Evolutionary conservation across 2,888 invertebrate genomes (phyloP).

Genomic region (Hermodice carunculata): DNA sequence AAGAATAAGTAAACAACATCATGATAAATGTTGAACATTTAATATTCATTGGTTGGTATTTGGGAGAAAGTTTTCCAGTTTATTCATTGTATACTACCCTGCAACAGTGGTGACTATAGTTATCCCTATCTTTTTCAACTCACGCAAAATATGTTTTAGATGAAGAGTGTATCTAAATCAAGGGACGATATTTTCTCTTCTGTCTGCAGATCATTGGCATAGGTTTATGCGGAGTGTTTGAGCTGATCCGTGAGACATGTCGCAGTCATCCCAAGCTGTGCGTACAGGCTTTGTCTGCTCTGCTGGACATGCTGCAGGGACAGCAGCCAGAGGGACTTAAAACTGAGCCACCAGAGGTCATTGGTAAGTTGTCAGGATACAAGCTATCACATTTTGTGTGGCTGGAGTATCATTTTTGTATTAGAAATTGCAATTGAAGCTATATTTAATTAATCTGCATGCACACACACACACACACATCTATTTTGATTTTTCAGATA

Average conservation of each 20-base stretch:
- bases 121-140: too few relatives aligned
- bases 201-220: conserved; percentile 71
- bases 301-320: conserved; percentile 92
- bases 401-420: not conserved
- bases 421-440: not conserved
- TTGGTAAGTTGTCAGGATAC: conserved; percentile 72
- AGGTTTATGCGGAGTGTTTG: conserved; percentile 82
- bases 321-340: conserved; percentile 88
- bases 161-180: not conserved
- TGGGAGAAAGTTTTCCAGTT: too few relatives aligned
- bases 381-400: conserved; percentile 2
- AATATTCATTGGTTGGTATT: too few relatives aligned
- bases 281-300: conserved; percentile 86
- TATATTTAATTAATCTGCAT: too few relatives aligned
- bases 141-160: too few relatives aligned
- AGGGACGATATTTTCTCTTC: conserved; percentile 16
- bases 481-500: too few relatives aligned
- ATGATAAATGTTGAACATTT: too few relatives aligned
- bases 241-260: conserved; percentile 89
- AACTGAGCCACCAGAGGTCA: conserved; percentile 83
- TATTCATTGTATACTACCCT: too few relatives aligned
- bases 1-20: too few relatives aligned
- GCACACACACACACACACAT: too few relatives aligned
- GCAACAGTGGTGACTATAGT: too few relatives aligned
- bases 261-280: conserved; percentile 87